These are phyloP conservation scores for Schizopygopsis malacanthus DNA, from an alignment of 2,797 vertebrate species.

Conservation along the genomic window DNA sequence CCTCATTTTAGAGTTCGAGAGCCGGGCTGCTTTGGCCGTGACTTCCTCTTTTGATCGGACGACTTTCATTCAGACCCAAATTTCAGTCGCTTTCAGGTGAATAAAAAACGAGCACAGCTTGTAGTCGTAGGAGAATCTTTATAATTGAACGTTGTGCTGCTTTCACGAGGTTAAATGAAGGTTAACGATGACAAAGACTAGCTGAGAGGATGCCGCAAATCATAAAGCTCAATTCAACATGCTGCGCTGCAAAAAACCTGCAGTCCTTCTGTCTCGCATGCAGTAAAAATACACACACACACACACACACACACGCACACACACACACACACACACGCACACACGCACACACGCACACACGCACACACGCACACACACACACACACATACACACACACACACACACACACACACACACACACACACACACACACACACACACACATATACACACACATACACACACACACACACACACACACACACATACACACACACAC, in stretches of 20 bases:
- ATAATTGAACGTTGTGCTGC: not conserved
- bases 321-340: too few relatives aligned
- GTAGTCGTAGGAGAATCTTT: not conserved
- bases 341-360: too few relatives aligned
- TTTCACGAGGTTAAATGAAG: not conserved
- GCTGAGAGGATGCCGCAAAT: not conserved
- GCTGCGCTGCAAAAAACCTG: not conserved
- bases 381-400: too few relatives aligned
- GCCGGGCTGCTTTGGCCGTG: not conserved
- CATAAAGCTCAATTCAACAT: not conserved
- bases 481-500: too few relatives aligned
- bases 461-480: too few relatives aligned
- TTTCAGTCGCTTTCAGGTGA: not conserved
- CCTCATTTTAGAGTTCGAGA: not conserved
- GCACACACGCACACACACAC: too few relatives aligned
- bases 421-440: too few relatives aligned
- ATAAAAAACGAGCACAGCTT: not conserved
- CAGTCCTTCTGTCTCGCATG: not conserved
- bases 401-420: too few relatives aligned
- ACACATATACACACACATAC: too few relatives aligned
- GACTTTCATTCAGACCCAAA: slow-evolving; percentile 16
- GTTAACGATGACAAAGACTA: not conserved
- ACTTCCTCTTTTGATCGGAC: not conserved
- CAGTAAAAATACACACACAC: not conserved
- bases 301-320: too few relatives aligned